These are phyloP conservation scores for Drosophila simulans DNA, from an alignment of 1,140 invertebrate species.

Conservation along the genomic window DNA sequence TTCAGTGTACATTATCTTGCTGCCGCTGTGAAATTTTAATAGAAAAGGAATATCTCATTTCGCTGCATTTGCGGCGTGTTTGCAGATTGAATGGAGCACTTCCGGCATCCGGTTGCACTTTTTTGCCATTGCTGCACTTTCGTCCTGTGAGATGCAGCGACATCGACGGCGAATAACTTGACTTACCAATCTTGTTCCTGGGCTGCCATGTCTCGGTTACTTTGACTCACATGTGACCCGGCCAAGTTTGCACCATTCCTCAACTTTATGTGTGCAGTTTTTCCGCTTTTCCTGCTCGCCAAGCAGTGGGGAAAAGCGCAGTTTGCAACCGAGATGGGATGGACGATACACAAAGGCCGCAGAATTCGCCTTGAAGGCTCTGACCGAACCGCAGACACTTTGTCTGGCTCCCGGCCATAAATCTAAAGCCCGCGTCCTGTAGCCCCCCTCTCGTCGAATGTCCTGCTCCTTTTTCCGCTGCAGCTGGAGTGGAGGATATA, in stretches of 20 bases:
- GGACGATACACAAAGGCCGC: constrained; percentile 49
- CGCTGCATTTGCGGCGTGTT: constrained; percentile 56
- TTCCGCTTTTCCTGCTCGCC: constrained; percentile 6
- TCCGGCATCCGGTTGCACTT: constrained; percentile 67
- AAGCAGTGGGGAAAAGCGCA: constrained; percentile 1
- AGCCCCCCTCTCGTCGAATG: constrained; percentile 3
- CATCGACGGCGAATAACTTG: constrained; percentile 39
- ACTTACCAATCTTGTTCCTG: constrained; percentile 41
- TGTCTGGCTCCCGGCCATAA: constrained; percentile 78
- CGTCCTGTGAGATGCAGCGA: constrained; percentile 66
- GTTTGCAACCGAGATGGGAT: constrained; percentile 34
- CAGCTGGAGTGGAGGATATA: constrained; percentile 41
- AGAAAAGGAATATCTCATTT: constrained; percentile 80
- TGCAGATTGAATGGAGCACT: constrained; percentile 81
- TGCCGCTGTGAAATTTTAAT: constrained; percentile 67
- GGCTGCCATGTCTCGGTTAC: constrained; percentile 17
- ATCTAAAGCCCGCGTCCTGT: constrained; percentile 58
- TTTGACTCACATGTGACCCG: constrained; percentile 64
- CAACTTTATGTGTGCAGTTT: constrained; percentile 12
- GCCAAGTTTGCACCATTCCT: constrained; percentile 35
- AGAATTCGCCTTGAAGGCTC: constrained; percentile 56
- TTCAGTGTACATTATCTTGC: constrained; percentile 40
- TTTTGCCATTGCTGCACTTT: constrained; percentile 69
- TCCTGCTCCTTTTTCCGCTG: constrained; percentile 33
- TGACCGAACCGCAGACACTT: constrained; percentile 81